Percentiles rank a stretch among this genome's conserved stretches.
Evolutionary conservation across 2,113 vertebrate species (phyloP).

Genomic region (Peromyscus leucopus): DNA sequence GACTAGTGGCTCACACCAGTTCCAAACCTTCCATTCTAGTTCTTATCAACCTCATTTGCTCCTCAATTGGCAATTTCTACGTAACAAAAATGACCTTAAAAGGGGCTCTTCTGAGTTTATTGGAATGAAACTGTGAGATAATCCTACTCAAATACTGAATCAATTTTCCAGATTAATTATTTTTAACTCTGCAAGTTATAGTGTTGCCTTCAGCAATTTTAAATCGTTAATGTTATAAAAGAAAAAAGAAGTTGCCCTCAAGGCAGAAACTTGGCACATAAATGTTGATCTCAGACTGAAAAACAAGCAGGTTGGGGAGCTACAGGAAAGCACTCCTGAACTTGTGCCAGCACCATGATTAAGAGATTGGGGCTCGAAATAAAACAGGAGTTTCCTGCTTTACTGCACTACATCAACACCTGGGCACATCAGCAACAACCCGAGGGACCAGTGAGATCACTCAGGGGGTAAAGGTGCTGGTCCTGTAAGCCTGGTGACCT

Average conservation of each 20-base stretch:
- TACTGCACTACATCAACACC: neutral
- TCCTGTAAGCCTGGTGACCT: neutral
- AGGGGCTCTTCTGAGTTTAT: neutral
- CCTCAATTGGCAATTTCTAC: neutral
- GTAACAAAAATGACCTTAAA: neutral
- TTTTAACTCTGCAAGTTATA: slow-evolving; percentile 53
- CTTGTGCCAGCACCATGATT: slow-evolving; percentile 55
- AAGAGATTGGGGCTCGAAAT: slow-evolving; percentile 61
- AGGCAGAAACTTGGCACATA: slow-evolving; percentile 67
- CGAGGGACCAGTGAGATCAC: neutral
- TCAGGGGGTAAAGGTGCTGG: neutral
- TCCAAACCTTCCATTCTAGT: neutral
- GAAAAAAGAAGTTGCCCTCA: slow-evolving; percentile 64
- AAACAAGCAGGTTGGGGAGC: slow-evolving; percentile 45
- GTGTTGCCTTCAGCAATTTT: slow-evolving; percentile 65
- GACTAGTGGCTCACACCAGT: neutral
- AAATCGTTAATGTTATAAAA: slow-evolving; percentile 56
- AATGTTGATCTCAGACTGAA: slow-evolving; percentile 60
- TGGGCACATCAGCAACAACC: slow-evolving; percentile 24
- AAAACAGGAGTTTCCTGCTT: slow-evolving; percentile 74
- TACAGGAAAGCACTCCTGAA: slow-evolving; percentile 12
- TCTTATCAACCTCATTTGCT: neutral
- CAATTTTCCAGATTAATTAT: slow-evolving; percentile 28
- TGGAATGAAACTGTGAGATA: slow-evolving; percentile 44
- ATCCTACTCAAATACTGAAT: slow-evolving; percentile 30